phyloP scores from a whole-genome alignment of 2,888 invertebrate species.

The Dasypogon diadema region DNA sequence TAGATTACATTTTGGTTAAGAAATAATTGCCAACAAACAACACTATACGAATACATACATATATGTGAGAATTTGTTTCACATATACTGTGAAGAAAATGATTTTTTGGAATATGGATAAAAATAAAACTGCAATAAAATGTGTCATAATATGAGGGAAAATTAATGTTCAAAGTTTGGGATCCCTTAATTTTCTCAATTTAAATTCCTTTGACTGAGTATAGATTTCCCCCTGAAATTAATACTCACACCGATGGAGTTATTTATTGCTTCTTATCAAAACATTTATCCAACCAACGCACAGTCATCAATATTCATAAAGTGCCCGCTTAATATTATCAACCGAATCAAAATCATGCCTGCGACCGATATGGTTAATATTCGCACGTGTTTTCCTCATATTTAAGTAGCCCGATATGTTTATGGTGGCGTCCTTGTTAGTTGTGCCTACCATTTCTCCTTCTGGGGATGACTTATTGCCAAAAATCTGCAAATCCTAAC shows the following conservation, averaged over 20 bases:
- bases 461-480: constrained; percentile 51
- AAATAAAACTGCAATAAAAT: too few relatives aligned
- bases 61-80: too few relatives aligned
- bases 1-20: too few relatives aligned
- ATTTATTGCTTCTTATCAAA: constrained; percentile 16
- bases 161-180: not conserved
- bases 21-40: too few relatives aligned
- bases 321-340: constrained; percentile 20
- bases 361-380: constrained; percentile 40
- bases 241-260: not conserved
- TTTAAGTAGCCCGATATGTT: constrained; percentile 31
- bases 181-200: not conserved
- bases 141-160: too few relatives aligned
- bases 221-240: not conserved
- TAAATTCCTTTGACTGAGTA: not conserved
- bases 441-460: not conserved
- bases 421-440: constrained; percentile 4
- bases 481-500: constrained; percentile 55
- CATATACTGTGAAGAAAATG: too few relatives aligned
- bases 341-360: constrained; percentile 36
- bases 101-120: too few relatives aligned
- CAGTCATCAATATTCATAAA: constrained; percentile 48
- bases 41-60: too few relatives aligned
- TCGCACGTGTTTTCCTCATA: constrained; percentile 48
- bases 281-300: not conserved